Evolutionary conservation across 2,888 invertebrate genomes (phyloP).

Genomic region (Galeruca laticollis): DNA sequence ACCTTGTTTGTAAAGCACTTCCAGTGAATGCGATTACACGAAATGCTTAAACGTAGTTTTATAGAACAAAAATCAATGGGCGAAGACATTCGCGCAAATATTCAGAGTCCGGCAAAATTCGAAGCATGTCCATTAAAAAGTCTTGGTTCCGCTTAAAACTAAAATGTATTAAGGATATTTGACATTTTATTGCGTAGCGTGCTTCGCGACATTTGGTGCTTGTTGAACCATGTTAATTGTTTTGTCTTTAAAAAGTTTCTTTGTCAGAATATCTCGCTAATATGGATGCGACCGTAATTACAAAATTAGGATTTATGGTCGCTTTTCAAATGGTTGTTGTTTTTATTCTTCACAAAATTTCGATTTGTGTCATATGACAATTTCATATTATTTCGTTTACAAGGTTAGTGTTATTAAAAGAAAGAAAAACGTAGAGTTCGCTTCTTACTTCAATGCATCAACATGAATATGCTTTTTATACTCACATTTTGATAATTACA

Average conservation of each 20-base stretch:
- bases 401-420: too few relatives aligned
- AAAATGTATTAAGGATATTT: slow-evolving; percentile 58
- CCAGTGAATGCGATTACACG: slow-evolving; percentile 55
- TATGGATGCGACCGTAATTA: slow-evolving; percentile 26
- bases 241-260: slow-evolving; percentile 30
- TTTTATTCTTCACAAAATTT: too few relatives aligned
- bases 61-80: slow-evolving; percentile 60
- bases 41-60: slow-evolving; percentile 58
- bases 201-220: slow-evolving; percentile 46
- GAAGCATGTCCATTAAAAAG: slow-evolving; percentile 53
- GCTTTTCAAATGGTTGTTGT: neutral
- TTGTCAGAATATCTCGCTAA: slow-evolving; percentile 33
- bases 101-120: slow-evolving; percentile 54
- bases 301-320: slow-evolving; percentile 25
- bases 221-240: slow-evolving; percentile 51
- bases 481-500: too few relatives aligned
- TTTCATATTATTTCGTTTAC: too few relatives aligned
- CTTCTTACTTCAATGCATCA: too few relatives aligned
- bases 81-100: slow-evolving; percentile 52
- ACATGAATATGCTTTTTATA: too few relatives aligned
- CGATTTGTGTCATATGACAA: too few relatives aligned
- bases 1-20: slow-evolving; percentile 55
- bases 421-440: too few relatives aligned
- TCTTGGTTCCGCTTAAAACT: slow-evolving; percentile 54
- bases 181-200: slow-evolving; percentile 58